A percentile compares a stretch with the other conserved stretches of the same genome.
phyloP scores from a whole-genome alignment of 2,888 invertebrate species.

The Halocaridina rubra region DNA sequence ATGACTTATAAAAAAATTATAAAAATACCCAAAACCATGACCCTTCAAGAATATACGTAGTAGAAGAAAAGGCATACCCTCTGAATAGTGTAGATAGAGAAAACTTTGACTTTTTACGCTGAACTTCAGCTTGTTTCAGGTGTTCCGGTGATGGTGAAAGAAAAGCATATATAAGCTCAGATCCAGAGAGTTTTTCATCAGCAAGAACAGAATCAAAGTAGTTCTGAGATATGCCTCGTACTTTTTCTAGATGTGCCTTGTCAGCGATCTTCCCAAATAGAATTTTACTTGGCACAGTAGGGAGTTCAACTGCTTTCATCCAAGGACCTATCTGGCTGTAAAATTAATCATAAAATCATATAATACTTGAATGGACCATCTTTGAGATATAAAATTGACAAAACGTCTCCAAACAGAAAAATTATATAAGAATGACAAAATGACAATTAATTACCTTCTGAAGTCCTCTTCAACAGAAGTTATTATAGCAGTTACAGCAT shows the following conservation, averaged over 20 bases:
- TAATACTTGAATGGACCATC: too few relatives aligned
- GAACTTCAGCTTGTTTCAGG: constrained; percentile 69
- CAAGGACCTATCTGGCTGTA: constrained; percentile 81
- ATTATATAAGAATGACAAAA: too few relatives aligned
- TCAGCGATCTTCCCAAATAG: constrained; percentile 83
- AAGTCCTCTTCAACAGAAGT: too few relatives aligned
- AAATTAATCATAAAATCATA: neutral
- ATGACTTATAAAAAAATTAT: too few relatives aligned
- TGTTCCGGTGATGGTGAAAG: constrained; percentile 92
- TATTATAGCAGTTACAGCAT: too few relatives aligned
- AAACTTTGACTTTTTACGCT: constrained; percentile 86
- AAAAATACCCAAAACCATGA: too few relatives aligned
- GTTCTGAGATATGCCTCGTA: constrained; percentile 84
- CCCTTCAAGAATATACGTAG: too few relatives aligned
- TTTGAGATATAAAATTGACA: too few relatives aligned
- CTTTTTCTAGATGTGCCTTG: constrained; percentile 82
- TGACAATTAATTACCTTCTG: too few relatives aligned
- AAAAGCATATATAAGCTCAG: constrained; percentile 90
- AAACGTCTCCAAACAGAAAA: too few relatives aligned
- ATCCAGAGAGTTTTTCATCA: constrained; percentile 87
- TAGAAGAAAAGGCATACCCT: constrained; percentile 73
- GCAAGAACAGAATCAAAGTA: constrained; percentile 88
- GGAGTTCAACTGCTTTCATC: constrained; percentile 84
- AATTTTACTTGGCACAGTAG: constrained; percentile 81
- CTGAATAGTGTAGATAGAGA: constrained; percentile 88